Conservation (phyloP, 2,888 invertebrate species). For the Trichogramma evanescens region DNA sequence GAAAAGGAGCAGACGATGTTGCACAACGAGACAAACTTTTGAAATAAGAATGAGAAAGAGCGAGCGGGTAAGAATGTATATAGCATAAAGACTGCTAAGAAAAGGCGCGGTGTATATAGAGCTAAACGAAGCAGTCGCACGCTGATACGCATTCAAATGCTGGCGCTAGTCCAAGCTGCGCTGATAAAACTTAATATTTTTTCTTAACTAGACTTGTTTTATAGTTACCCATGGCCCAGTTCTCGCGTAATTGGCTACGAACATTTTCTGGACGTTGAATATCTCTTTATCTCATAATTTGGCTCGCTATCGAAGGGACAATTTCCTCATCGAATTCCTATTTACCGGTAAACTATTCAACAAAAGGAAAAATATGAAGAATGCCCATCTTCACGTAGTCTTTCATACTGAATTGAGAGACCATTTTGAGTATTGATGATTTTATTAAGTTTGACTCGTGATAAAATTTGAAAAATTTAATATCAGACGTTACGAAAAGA, state of each 20-base stretch:
- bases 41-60: conserved; percentile 1
- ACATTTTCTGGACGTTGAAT: not conserved
- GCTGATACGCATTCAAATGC: conserved; percentile 31
- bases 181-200: conserved; percentile 41
- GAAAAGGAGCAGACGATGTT: not conserved
- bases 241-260: conserved; percentile 34
- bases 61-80: conserved; percentile 3
- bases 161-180: conserved; percentile 39
- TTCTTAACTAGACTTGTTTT: conserved; percentile 40
- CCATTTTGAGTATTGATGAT: too few relatives aligned
- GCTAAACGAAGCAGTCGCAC: not conserved
- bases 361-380: too few relatives aligned
- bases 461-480: too few relatives aligned
- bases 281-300: not conserved
- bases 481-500: too few relatives aligned
- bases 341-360: too few relatives aligned
- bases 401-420: too few relatives aligned
- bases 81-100: conserved; percentile 3
- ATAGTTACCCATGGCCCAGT: conserved; percentile 31
- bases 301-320: not conserved
- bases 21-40: conserved; percentile 8
- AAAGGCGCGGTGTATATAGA: too few relatives aligned
- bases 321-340: too few relatives aligned
- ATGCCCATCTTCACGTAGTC: too few relatives aligned
- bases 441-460: too few relatives aligned